phyloP scores from a whole-genome alignment of 2,888 invertebrate genomes.

The Lomographa bimaculata region DNA sequence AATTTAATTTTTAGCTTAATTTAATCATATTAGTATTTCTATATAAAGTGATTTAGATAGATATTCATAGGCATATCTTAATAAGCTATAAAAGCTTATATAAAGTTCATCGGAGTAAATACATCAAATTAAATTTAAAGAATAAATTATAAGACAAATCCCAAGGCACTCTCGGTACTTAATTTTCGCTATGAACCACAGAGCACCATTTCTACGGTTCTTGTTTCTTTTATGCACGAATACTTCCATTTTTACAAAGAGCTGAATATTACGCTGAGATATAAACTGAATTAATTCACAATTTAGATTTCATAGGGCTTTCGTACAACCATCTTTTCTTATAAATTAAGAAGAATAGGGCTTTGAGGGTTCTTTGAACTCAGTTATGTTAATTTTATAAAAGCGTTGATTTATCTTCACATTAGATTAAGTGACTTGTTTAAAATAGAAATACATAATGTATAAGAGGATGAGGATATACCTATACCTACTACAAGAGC shows the following conservation, averaged over 20 bases:
- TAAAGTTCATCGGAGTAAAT: no score
- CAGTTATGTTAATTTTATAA: slow-evolving; percentile 11
- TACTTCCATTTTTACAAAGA: slow-evolving; percentile 21
- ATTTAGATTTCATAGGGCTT: slow-evolving; percentile 25
- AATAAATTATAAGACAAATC: no score
- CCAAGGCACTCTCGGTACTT: no score
- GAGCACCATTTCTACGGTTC: slow-evolving; percentile 4
- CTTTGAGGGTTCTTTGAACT: slow-evolving; percentile 27
- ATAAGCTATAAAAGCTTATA: no score
- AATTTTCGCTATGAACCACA: slow-evolving; percentile 8
- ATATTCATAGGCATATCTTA: no score
- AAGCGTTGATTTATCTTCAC: slow-evolving; percentile 10
- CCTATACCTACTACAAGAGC: no score
- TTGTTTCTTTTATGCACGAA: slow-evolving; percentile 19
- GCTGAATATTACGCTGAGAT: slow-evolving; percentile 16
- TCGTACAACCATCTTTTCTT: slow-evolving; percentile 24
- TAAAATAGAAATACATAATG: no score
- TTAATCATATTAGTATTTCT: no score
- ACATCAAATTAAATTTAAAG: no score
- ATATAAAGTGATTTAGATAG: no score
- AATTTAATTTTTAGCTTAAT: no score
- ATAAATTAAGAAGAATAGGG: slow-evolving; percentile 24
- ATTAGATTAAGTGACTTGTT: slow-evolving; percentile 2
- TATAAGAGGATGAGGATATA: no score
- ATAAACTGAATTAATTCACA: slow-evolving; percentile 23